Conservation (phyloP, 2,113 vertebrate species). For the Chaetura pelagica region DNA sequence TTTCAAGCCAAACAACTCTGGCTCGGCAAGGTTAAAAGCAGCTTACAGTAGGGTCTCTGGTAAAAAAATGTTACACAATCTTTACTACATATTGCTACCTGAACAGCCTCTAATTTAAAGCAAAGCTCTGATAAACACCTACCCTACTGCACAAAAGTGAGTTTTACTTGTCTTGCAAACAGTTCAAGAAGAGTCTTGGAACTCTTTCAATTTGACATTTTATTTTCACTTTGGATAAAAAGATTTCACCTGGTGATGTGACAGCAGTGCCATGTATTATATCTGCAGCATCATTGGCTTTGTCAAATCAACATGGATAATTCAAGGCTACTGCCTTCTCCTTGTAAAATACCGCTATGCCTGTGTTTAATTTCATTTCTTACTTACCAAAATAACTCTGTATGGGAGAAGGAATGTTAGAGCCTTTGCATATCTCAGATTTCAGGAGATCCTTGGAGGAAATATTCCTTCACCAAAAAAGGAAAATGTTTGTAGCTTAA, state of each 20-base stretch:
- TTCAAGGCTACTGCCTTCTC: slow-evolving; percentile 52
- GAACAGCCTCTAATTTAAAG: slow-evolving; percentile 6
- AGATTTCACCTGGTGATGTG: slow-evolving; percentile 47
- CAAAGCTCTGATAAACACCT: not conserved
- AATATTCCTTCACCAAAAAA: slow-evolving; percentile 13
- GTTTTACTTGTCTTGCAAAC: slow-evolving; percentile 39
- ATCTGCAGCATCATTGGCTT: slow-evolving; percentile 39
- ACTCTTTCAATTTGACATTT: slow-evolving; percentile 51
- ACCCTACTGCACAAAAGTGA: not conserved
- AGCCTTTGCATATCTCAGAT: not conserved
- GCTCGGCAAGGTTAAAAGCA: not conserved
- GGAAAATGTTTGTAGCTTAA: slow-evolving; percentile 13
- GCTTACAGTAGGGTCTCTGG: not conserved
- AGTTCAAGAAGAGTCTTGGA: slow-evolving; percentile 28
- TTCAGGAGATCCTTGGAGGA: slow-evolving; percentile 25
- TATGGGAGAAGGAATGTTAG: not conserved
- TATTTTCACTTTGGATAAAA: slow-evolving; percentile 69
- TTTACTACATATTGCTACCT: not conserved
- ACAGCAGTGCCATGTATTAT: slow-evolving; percentile 23
- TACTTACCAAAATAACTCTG: slow-evolving; percentile 30
- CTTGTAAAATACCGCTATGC: slow-evolving; percentile 25
- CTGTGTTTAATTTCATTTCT: slow-evolving; percentile 43
- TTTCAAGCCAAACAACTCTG: not conserved
- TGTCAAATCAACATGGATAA: slow-evolving; percentile 57
- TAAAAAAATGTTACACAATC: not conserved